These are phyloP conservation scores for Cladopsammia gracilis DNA, from an alignment of 64 coral and sea anemone species.

Conservation along the genomic window DNA sequence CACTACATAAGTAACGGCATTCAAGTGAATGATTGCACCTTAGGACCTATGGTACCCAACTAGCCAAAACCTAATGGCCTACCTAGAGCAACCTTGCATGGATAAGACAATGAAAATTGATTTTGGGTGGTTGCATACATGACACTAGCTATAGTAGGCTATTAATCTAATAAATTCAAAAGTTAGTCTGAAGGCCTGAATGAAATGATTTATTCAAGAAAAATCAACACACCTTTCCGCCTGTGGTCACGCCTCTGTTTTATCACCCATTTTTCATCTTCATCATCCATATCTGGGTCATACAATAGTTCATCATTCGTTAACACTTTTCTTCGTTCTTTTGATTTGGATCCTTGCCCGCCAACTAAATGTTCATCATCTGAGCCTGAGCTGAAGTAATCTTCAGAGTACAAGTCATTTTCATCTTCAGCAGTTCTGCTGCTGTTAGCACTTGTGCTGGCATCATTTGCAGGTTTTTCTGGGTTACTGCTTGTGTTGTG, in stretches of 20 bases:
- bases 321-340: constrained; percentile 83
- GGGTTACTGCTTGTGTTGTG: not conserved
- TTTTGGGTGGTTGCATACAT: too few relatives aligned
- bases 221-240: constrained; percentile 54
- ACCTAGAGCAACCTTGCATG: too few relatives aligned
- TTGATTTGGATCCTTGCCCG: constrained; percentile 89
- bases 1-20: too few relatives aligned
- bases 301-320: constrained; percentile 93
- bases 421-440: not conserved
- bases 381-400: constrained; percentile 98
- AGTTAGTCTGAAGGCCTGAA: too few relatives aligned
- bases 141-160: too few relatives aligned
- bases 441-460: not conserved
- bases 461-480: not conserved
- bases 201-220: too few relatives aligned
- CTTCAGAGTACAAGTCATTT: constrained; percentile 80
- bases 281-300: constrained; percentile 98
- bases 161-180: too few relatives aligned
- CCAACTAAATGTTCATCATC: constrained; percentile 96
- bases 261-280: constrained; percentile 96
- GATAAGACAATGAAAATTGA: too few relatives aligned
- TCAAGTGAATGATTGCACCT: too few relatives aligned
- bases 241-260: constrained; percentile 74
- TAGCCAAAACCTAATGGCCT: too few relatives aligned
- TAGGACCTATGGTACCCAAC: too few relatives aligned